Percentiles rank a stretch among this genome's conserved stretches.
phyloP scores from a whole-genome alignment of 64 coral and sea anemone species.

The Anthopleura sola region DNA sequence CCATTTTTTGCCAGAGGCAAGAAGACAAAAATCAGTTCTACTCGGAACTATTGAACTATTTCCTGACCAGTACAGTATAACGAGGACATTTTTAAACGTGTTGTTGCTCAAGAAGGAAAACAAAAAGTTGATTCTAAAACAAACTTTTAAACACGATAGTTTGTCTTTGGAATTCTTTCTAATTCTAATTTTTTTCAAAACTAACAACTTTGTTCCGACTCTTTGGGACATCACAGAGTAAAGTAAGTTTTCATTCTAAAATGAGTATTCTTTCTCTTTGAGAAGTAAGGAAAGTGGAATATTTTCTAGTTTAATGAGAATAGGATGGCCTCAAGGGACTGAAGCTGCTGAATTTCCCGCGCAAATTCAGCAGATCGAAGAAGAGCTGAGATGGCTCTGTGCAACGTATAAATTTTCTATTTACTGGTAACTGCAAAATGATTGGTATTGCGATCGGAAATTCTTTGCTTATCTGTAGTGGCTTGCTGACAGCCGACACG shows the following conservation, averaged over 20 bases:
- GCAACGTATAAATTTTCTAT: background rate
- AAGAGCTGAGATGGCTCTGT: background rate
- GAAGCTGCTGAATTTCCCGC: background rate
- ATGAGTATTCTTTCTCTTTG: background rate
- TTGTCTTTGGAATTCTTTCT: background rate
- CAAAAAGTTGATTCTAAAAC: constrained; percentile 18
- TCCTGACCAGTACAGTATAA: background rate
- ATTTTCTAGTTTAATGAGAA: background rate
- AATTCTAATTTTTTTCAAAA: background rate
- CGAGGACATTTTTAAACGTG: background rate
- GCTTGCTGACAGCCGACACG: constrained; percentile 51
- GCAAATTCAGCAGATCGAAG: background rate
- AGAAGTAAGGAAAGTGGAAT: background rate
- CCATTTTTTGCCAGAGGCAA: constrained; percentile 4
- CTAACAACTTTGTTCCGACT: background rate
- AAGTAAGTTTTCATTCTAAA: background rate
- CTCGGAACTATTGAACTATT: background rate
- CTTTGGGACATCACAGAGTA: background rate
- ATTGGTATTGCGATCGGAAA: constrained; percentile 50
- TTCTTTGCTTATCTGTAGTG: constrained; percentile 58
- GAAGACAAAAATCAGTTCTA: background rate
- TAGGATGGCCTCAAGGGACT: background rate
- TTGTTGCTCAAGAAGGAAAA: background rate
- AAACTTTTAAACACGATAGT: constrained; percentile 9
- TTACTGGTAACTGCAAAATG: constrained; percentile 49